A percentile compares a stretch with the other conserved stretches of the same genome.
Evolutionary conservation across 2,888 invertebrate genomes (phyloP).

Genomic region (Phortica magna): DNA sequence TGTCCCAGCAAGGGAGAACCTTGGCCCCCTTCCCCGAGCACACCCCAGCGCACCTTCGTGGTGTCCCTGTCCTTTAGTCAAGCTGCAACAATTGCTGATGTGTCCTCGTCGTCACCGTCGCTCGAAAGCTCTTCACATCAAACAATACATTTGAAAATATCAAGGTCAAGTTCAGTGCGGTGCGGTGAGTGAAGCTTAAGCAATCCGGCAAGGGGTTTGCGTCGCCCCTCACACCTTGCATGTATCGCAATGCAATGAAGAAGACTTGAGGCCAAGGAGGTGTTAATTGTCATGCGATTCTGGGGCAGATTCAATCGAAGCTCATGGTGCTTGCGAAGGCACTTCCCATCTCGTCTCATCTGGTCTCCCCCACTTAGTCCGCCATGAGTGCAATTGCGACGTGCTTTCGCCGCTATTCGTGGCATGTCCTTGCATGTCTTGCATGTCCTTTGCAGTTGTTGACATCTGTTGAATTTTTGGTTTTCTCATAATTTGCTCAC

Average conservation of each 20-base stretch:
- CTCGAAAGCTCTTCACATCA: constrained; percentile 59
- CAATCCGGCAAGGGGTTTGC: background rate
- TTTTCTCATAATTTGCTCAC: no score
- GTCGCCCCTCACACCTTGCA: background rate
- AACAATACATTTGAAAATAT: constrained; percentile 63
- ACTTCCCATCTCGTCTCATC: no score
- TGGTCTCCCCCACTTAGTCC: no score
- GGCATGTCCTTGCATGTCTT: background rate
- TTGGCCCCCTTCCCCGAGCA: background rate
- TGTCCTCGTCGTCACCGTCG: constrained; percentile 68
- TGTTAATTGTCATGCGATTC: background rate
- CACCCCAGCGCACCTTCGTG: background rate
- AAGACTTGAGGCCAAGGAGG: background rate
- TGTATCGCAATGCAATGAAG: background rate
- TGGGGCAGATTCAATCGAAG: background rate
- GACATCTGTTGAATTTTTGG: background rate
- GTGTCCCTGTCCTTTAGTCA: constrained; percentile 47
- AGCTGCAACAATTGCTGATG: constrained; percentile 66
- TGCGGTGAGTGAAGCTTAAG: background rate
- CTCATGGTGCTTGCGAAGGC: no score
- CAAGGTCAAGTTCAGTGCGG: constrained; percentile 67
- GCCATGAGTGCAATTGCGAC: no score
- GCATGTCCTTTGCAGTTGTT: background rate
- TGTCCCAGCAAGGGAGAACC: constrained; percentile 12
- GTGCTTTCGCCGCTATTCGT: no score